These are phyloP conservation scores for Stenichneumon culpator DNA, from an alignment of 2,888 invertebrate genomes.

Conservation along the genomic window DNA sequence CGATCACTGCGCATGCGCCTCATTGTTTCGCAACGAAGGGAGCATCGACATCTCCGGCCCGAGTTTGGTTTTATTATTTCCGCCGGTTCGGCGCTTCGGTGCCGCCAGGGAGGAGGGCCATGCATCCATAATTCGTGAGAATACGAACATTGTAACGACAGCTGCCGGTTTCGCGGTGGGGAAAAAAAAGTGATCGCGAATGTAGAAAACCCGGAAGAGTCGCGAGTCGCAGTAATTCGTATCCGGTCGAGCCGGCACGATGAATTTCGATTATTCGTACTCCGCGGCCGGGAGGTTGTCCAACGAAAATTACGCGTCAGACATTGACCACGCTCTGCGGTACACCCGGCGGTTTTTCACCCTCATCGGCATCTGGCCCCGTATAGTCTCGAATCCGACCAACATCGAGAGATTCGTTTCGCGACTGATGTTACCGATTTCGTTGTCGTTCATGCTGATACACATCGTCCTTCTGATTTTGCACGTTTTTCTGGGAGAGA, in stretches of 20 bases:
- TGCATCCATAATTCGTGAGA: not conserved
- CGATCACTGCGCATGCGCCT: conserved; percentile 10
- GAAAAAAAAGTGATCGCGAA: not conserved
- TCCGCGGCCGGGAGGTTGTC: not conserved
- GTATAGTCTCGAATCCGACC: conserved; percentile 1
- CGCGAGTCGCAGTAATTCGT: not conserved
- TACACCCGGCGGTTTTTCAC: conserved; percentile 34
- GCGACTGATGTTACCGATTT: not conserved
- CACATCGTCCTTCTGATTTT: conserved; percentile 6
- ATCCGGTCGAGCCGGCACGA: not conserved
- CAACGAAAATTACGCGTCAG: not conserved
- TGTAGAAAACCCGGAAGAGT: not conserved
- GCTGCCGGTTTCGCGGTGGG: not conserved
- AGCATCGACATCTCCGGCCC: not conserved
- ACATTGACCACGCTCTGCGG: conserved; percentile 2
- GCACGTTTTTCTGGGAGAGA: conserved; percentile 8
- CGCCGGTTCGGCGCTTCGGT: not conserved
- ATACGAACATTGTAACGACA: not conserved
- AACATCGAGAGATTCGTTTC: not conserved
- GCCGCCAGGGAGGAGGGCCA: not conserved
- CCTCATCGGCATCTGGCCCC: conserved; percentile 38
- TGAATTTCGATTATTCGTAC: not conserved
- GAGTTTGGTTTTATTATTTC: not conserved
- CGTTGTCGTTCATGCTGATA: not conserved
- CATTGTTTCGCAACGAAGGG: not conserved